These are phyloP conservation scores for Hippocampus kuda DNA, from an alignment of 2,797 vertebrate species.

Conservation along the genomic window DNA sequence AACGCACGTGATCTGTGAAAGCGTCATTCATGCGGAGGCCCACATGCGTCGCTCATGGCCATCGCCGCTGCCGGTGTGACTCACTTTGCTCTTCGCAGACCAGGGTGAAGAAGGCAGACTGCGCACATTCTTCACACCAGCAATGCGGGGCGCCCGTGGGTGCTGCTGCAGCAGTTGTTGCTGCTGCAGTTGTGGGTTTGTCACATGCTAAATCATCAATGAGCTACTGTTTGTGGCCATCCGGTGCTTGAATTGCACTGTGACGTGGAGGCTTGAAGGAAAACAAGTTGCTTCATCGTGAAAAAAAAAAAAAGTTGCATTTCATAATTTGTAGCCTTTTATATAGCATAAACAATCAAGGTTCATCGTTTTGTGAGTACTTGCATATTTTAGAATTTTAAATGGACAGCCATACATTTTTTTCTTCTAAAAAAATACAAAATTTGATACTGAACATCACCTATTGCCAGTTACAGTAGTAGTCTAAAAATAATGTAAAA, in stretches of 20 bases:
- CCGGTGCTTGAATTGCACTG: not conserved
- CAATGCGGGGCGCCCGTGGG: slow-evolving; percentile 11
- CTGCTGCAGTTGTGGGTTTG: not conserved
- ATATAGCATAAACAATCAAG: no score
- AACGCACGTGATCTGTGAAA: not conserved
- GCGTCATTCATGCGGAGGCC: slow-evolving; percentile 21
- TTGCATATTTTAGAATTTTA: no score
- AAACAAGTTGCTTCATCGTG: not conserved
- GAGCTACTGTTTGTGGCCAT: not conserved
- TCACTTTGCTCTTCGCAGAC: slow-evolving; percentile 53
- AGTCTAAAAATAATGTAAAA: no score
- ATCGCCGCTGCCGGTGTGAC: slow-evolving; percentile 33
- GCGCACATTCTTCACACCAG: slow-evolving; percentile 61
- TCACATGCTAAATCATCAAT: not conserved
- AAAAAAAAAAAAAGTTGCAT: not conserved
- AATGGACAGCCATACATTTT: no score
- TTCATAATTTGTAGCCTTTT: not conserved
- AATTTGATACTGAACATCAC: no score
- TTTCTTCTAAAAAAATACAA: no score
- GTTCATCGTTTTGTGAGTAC: no score
- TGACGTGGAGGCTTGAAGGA: not conserved
- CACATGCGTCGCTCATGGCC: slow-evolving; percentile 26
- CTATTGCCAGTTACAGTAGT: no score
- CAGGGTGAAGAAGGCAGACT: slow-evolving; percentile 65
- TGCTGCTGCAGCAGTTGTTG: not conserved